Base-by-base conservation (phyloP, 2,113 vertebrate genomes). In the Mustela nigripes region DNA sequence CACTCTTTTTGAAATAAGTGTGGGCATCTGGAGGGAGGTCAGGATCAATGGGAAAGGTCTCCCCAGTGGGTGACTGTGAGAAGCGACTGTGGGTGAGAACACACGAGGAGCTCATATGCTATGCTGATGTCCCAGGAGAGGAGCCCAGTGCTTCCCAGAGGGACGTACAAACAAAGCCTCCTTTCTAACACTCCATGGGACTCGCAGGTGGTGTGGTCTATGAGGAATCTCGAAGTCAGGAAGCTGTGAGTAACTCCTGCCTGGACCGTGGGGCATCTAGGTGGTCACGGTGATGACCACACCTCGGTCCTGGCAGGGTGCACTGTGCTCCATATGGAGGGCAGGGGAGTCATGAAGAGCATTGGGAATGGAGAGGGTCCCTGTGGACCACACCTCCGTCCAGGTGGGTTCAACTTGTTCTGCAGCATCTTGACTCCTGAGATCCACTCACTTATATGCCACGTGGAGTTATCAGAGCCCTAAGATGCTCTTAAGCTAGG, bases 31-130 rank as follows among this genome's bases (percentile, higher is more conserved):
- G n/a, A 83, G 58, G 53, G 6, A 53, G 65, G 18, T 50, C 48
- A 2, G 67, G 65, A 67, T 67, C 26, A 42, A 65, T 14, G 62
- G 26, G 7, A 74, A 80, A 63, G 67, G 45, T 24, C 24, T 91
- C 4, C 36, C n/a, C 3, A 0, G 19, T 79, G 48, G 2, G 12
- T 31, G 36, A 58, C 14, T 42, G 10, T 62, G 60, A 36, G n/a
- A 56, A 56, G n/a, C 16, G n/a, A 11, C 36, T 4, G 10, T 39
- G 42, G 62, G 21, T 58, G 5, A 33, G 69, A 91, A n/a, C 11
- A 28, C 39, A 67, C 0, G 0, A 81, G 33, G 16, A 26, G 50
- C 19, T 16, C 45, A 11, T 0, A 4, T 0, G 6, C 16, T 45
- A 28, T 12, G 28, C 50, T 33, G 53, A 33, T 7, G 36, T 33